Percentiles rank a stretch among this genome's conserved stretches.
phyloP scores from a whole-genome alignment of 2,888 invertebrate species.

The Ramazzottius varieornatus region DNA sequence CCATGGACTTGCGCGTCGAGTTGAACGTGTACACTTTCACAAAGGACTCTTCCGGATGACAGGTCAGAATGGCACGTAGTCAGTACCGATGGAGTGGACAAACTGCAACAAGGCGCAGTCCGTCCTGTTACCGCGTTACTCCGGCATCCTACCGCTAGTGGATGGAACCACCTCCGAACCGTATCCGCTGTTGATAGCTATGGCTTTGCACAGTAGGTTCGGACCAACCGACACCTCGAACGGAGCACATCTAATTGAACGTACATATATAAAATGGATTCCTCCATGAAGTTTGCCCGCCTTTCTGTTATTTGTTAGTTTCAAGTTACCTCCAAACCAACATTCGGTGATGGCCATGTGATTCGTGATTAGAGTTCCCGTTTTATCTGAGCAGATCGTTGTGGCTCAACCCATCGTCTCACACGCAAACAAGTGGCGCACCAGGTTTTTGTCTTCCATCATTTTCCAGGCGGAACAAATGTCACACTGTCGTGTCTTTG shows the following conservation, averaged over 20 bases:
- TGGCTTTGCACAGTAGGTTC: slow-evolving; percentile 55
- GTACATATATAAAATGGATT: no score
- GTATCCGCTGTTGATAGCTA: slow-evolving; percentile 83
- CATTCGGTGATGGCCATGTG: slow-evolving; percentile 92
- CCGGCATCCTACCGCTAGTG: slow-evolving; percentile 41
- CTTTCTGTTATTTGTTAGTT: no score
- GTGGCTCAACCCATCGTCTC: slow-evolving; percentile 99
- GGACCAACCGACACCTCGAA: no score
- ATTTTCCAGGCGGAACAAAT: slow-evolving; percentile 57
- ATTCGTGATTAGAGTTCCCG: slow-evolving; percentile 93
- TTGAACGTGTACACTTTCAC: slow-evolving; percentile 93
- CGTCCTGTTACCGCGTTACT: slow-evolving; percentile 97
- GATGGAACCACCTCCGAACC: slow-evolving; percentile 70
- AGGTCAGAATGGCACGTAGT: slow-evolving; percentile 69
- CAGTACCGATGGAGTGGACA: slow-evolving; percentile 61
- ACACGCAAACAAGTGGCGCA: slow-evolving; percentile 94
- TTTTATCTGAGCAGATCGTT: slow-evolving; percentile 97
- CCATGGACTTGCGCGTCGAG: slow-evolving; percentile 95
- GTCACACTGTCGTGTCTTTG: no score
- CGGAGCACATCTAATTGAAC: no score
- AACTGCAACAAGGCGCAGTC: slow-evolving; percentile 92
- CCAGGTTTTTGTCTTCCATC: slow-evolving; percentile 99
- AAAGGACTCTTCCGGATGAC: slow-evolving; percentile 71
- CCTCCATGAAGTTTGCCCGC: no score
- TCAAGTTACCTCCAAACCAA: slow-evolving; percentile 63